Percentiles rank a stretch among this genome's conserved stretches.
phyloP scores from a whole-genome alignment of 2,113 vertebrate species.

The rat (Rattus norvegicus) region DNA sequence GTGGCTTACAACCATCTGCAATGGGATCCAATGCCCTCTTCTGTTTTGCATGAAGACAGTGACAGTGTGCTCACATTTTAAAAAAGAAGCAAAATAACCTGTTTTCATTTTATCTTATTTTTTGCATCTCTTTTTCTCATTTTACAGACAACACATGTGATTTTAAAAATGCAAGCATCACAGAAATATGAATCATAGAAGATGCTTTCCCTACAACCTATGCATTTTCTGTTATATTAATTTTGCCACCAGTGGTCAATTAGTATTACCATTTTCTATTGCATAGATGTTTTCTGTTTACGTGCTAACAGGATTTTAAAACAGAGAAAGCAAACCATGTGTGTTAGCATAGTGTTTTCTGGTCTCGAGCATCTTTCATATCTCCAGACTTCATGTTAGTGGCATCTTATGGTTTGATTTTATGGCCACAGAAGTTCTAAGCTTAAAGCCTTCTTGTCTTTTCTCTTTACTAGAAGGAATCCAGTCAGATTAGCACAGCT shows the following conservation, averaged over 20 bases:
- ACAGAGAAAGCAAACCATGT: not conserved
- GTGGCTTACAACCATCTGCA: too few relatives aligned
- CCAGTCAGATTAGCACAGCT: not conserved
- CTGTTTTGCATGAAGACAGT: too few relatives aligned
- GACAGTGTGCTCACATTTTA: not conserved
- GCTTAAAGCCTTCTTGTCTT: not conserved
- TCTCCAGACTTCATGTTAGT: not conserved
- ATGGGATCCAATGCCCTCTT: too few relatives aligned
- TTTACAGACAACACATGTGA: conserved; percentile 14
- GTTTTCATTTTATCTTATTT: conserved; percentile 53
- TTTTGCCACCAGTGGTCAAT: not conserved
- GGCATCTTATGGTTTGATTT: conserved; percentile 55
- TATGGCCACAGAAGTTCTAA: conserved; percentile 52
- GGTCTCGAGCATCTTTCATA: conserved; percentile 39
- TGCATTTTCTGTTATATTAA: not conserved
- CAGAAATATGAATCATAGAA: conserved; percentile 11
- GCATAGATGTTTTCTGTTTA: not conserved
- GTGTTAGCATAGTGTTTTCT: conserved; percentile 48
- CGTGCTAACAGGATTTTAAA: conserved; percentile 29
- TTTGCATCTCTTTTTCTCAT: conserved; percentile 38
- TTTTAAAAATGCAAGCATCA: conserved; percentile 10
- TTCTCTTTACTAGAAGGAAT: not conserved
- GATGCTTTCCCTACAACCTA: not conserved
- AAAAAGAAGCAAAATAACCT: conserved; percentile 13
- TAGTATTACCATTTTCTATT: not conserved